These are phyloP conservation scores for Muschampia plurimacula DNA, from an alignment of 2,888 invertebrate genomes.

Conservation along the genomic window DNA sequence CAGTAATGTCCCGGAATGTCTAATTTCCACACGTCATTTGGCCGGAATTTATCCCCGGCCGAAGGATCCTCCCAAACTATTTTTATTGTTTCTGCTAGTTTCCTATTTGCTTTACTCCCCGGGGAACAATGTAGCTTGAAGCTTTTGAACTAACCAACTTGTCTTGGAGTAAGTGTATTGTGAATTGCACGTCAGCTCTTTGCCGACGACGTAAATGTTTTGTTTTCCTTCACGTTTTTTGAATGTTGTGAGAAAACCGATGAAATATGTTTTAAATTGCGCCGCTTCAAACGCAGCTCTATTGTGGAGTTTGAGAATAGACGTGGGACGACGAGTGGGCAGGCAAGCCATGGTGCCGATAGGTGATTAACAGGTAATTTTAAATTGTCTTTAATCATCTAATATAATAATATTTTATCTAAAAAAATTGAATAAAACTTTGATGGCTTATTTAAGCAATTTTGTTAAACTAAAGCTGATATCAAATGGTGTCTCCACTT, in stretches of 20 bases:
- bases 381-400: conserved; percentile 16
- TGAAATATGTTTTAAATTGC: conserved; percentile 32
- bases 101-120: conserved; percentile 77
- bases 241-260: conserved; percentile 38
- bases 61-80: conserved; percentile 78
- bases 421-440: background rate
- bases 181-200: conserved; percentile 73
- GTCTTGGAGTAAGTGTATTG: conserved; percentile 75
- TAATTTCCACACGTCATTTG: conserved; percentile 85
- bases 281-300: conserved; percentile 11
- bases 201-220: conserved; percentile 51
- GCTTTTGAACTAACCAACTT: conserved; percentile 73
- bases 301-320: conserved; percentile 26
- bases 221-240: conserved; percentile 50
- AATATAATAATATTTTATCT: background rate
- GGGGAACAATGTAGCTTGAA: conserved; percentile 79
- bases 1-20: conserved; percentile 81
- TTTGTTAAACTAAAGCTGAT: background rate
- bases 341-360: conserved; percentile 18
- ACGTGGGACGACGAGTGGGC: conserved; percentile 32
- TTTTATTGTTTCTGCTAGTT: conserved; percentile 82
- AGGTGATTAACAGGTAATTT: conserved; percentile 20
- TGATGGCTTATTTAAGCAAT: background rate
- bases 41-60: conserved; percentile 78
- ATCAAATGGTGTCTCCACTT: background rate